phyloP scores from a whole-genome alignment of 37 sponge, comb jelly and placozoan genomes.

The Amphimedon queenslandica region DNA sequence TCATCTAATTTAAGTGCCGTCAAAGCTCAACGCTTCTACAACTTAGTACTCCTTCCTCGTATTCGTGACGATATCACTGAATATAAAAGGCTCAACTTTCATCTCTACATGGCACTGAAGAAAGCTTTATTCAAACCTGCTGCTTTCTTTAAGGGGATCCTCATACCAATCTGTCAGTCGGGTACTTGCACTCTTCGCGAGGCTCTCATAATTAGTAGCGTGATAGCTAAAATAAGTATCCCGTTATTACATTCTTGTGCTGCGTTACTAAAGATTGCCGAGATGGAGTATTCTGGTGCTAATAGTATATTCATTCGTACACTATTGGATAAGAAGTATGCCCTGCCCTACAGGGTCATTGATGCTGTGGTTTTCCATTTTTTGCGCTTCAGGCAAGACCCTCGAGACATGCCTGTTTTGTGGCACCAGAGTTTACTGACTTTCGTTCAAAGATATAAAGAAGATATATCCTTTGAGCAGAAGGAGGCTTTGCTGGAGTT shows the following conservation, averaged over 20 bases:
- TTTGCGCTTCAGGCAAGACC: slow-evolving; percentile 62
- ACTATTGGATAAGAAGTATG: slow-evolving; percentile 94
- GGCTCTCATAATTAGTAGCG: slow-evolving; percentile 93
- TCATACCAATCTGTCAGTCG: slow-evolving; percentile 86
- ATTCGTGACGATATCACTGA: slow-evolving; percentile 98
- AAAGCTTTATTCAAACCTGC: slow-evolving; percentile 96
- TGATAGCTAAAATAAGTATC: slow-evolving; percentile 79
- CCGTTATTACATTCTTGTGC: slow-evolving; percentile 95
- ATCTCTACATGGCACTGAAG: slow-evolving; percentile 94
- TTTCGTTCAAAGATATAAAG: slow-evolving; percentile 92
- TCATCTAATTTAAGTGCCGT: slow-evolving; percentile 79
- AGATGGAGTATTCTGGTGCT: slow-evolving; percentile 95
- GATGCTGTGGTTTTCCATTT: slow-evolving; percentile 90
- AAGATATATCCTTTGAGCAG: slow-evolving; percentile 93
- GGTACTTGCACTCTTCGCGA: slow-evolving; percentile 92
- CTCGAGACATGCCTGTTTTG: slow-evolving; percentile 80
- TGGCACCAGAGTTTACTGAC: slow-evolving; percentile 95
- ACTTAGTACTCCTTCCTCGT: slow-evolving; percentile 89
- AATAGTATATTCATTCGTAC: slow-evolving; percentile 92
- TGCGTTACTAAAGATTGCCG: slow-evolving; percentile 91
- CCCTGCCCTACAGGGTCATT: slow-evolving; percentile 90
- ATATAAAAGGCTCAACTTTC: slow-evolving; percentile 91
- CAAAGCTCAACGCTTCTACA: slow-evolving; percentile 91
- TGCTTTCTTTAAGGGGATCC: slow-evolving; percentile 97
- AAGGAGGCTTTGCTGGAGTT: slow-evolving; percentile 81